Base-by-base conservation (phyloP, 2,797 vertebrate genomes). In the Eulemur albifrons region DNA sequence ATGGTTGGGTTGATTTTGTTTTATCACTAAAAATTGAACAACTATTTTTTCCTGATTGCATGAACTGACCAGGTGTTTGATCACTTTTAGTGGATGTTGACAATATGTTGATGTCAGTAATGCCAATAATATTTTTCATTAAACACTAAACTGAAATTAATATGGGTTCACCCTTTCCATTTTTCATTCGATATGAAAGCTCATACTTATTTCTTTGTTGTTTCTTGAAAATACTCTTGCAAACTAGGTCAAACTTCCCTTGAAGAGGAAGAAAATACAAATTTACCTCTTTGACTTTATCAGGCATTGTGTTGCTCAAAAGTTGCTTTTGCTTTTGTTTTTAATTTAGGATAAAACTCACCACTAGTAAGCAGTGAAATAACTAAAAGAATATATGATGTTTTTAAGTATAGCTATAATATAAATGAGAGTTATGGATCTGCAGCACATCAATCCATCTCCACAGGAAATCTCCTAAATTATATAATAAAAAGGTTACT, bases 111-210 rank as follows among this genome's bases (percentile, higher is more conserved):
- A 69, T 75, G 8, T 50, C 63, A 87, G 12, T 45, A 69, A 43
- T 43, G 43, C 43, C 38, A 57, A n/a, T 9, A 50, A 32, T 40
- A 61, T 54, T 88, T 63, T 35, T 32, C 2, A 82, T 79, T 82
- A 85, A 96, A 93, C 92, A 80, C 89, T 96, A 90, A 97, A 92
- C 43, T 94, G 32, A 43, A 43, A 93, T 94, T 94, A 89, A 96
- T 93, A 75, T 61, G 88, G 94, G 91, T 30, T 93, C 63, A 94
- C 72, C 32, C 38, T 93, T 95, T 18, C 30, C 20, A 92, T 90
- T 97, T 72, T 93, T 97, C 92, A 88, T 97, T 97, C 94, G 91
- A 77, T 94, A 94, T 75, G 25, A 86, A 89, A 92, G 87, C 63
- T 88, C 79, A 82, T 90, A 72, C 82, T 80, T 80, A 94, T 96